These are phyloP conservation scores for Haliclona indistincta DNA, from an alignment of 37 sponge, comb jelly and placozoan species.

Conservation along the genomic window DNA sequence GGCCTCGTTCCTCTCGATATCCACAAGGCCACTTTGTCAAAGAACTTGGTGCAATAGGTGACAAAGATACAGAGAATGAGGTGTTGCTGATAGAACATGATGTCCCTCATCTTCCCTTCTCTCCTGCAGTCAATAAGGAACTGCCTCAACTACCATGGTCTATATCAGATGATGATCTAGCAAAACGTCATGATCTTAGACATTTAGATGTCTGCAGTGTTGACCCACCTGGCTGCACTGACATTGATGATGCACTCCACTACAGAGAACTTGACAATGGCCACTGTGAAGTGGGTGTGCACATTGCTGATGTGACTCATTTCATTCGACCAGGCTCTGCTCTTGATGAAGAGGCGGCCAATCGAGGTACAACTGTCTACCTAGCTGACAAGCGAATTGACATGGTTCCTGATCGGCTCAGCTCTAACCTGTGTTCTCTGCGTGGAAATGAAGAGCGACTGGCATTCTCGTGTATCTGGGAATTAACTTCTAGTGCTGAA, in stretches of 20 bases:
- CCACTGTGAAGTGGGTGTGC: slow-evolving; percentile 94
- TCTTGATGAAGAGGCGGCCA: slow-evolving; percentile 90
- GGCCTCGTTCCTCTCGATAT: slow-evolving; percentile 82
- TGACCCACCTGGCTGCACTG: slow-evolving; percentile 99
- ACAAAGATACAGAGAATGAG: slow-evolving; percentile 95
- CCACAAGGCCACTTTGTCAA: slow-evolving; percentile 93
- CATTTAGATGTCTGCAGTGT: slow-evolving; percentile 91
- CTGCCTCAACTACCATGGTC: slow-evolving; percentile 91
- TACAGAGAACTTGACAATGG: slow-evolving; percentile 75
- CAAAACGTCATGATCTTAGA: slow-evolving; percentile 67
- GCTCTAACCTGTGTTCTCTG: slow-evolving; percentile 96
- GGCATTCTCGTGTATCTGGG: slow-evolving; percentile 93
- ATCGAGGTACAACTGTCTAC: slow-evolving; percentile 95
- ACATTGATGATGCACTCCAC: slow-evolving; percentile 99
- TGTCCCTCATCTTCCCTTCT: slow-evolving; percentile 92
- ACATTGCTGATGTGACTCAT: slow-evolving; percentile 97
- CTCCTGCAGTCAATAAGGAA: slow-evolving; percentile 72
- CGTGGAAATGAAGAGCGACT: slow-evolving; percentile 87
- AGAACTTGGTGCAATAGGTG: slow-evolving; percentile 87
- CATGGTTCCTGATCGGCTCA: slow-evolving; percentile 97
- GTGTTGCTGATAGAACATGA: slow-evolving; percentile 94
- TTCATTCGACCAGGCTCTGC: slow-evolving; percentile 92
- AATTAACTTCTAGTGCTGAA: slow-evolving; percentile 79
- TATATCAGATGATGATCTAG: slow-evolving; percentile 78
- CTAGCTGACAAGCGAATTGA: slow-evolving; percentile 94